These are phyloP conservation scores for Isurus oxyrinchus DNA, from an alignment of 2,113 vertebrate species.

Conservation along the genomic window DNA sequence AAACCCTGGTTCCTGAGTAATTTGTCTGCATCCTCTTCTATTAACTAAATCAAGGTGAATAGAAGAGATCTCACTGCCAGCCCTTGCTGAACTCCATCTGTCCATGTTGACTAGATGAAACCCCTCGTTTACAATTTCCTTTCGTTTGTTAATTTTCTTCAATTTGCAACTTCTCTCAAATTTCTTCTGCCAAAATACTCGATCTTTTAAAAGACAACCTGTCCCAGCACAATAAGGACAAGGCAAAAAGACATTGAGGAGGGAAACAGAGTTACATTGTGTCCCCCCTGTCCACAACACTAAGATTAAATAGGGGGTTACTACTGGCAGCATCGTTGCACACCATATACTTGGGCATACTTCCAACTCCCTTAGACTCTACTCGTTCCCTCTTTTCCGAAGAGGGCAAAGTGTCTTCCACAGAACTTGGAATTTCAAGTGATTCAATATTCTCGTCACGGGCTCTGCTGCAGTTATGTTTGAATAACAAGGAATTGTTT, in stretches of 20 bases:
- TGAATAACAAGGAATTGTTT: background rate
- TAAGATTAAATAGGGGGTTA: background rate
- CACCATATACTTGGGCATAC: background rate
- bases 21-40: background rate
- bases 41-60: background rate
- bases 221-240: no score
- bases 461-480: background rate
- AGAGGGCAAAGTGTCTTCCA: conserved; percentile 3
- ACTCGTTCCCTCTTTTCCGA: background rate
- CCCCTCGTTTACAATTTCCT: background rate
- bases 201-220: background rate
- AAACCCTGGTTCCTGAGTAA: no score
- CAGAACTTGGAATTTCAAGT: background rate
- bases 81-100: background rate
- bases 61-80: background rate
- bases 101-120: no score
- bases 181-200: background rate
- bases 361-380: background rate
- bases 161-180: background rate
- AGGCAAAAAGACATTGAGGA: no score
- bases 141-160: conserved; percentile 18
- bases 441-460: background rate
- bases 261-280: background rate
- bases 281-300: background rate
- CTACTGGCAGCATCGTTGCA: background rate